Percentiles rank a stretch among this genome's conserved stretches.
These are phyloP conservation scores for Tinea trinotella DNA, from an alignment of 2,888 invertebrate genomes.

Conservation along the genomic window DNA sequence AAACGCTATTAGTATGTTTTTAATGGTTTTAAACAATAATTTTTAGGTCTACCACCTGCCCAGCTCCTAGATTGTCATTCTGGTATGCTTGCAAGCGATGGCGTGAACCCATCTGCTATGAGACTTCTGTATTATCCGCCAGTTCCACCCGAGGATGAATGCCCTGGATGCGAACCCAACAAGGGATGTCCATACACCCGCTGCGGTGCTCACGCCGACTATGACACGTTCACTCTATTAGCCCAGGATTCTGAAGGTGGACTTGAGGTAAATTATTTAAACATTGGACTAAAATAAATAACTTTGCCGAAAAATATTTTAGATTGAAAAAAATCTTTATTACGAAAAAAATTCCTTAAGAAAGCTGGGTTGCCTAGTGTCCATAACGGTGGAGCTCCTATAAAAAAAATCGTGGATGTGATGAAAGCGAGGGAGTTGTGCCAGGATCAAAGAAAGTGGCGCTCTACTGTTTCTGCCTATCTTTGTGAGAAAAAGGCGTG, in stretches of 20 bases:
- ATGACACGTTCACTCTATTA: slow-evolving; percentile 82
- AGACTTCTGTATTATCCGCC: slow-evolving; percentile 82
- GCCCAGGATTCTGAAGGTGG: slow-evolving; percentile 84
- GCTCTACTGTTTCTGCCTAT: no score
- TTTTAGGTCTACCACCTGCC: slow-evolving; percentile 72
- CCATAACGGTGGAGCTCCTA: no score
- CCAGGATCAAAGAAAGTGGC: no score
- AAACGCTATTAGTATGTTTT: no score
- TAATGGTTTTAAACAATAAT: neutral
- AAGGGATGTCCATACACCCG: slow-evolving; percentile 64
- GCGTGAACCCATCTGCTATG: slow-evolving; percentile 77
- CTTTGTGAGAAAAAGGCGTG: no score
- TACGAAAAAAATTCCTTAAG: no score
- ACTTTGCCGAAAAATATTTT: no score
- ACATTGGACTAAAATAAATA: no score
- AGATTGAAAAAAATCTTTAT: no score
- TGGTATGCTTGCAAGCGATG: slow-evolving; percentile 75
- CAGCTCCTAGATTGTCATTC: slow-evolving; percentile 77
- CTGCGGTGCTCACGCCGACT: slow-evolving; percentile 81
- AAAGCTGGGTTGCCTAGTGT: no score
- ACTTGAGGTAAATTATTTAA: slow-evolving; percentile 74
- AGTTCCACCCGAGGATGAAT: slow-evolving; percentile 72
- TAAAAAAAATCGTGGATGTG: no score
- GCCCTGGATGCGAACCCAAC: slow-evolving; percentile 49
- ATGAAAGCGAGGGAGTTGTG: no score